Conservation (phyloP, 64 coral and sea anemone species). For the Dendronephthya gigantea region DNA sequence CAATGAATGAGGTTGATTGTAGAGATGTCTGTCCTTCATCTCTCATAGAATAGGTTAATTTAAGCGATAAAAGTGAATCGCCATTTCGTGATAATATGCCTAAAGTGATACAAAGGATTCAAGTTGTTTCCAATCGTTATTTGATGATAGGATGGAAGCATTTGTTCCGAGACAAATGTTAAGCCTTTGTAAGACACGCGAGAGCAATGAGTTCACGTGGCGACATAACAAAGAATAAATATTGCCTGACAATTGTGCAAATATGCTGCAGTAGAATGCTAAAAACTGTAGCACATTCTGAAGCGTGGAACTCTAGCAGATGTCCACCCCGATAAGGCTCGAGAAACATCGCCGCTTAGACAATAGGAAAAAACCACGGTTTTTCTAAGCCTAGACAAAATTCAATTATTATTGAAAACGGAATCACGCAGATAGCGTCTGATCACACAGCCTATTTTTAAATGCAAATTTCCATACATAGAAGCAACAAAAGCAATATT, state of each 20-base stretch:
- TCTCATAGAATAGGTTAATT: no score
- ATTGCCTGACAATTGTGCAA: background rate
- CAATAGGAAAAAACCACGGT: no score
- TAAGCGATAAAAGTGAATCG: background rate
- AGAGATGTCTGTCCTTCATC: no score
- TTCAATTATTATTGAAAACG: background rate
- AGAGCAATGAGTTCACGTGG: background rate
- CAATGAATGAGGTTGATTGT: no score
- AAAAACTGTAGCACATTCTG: background rate
- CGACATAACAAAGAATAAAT: background rate
- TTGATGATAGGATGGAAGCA: background rate
- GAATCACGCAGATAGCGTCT: background rate
- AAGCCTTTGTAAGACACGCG: background rate
- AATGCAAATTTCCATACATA: background rate
- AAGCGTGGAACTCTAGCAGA: no score
- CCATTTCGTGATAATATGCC: background rate
- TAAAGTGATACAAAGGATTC: background rate
- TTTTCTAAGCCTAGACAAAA: no score
- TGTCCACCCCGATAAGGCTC: no score
- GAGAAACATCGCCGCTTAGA: no score
- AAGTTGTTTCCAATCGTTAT: background rate
- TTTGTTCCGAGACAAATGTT: background rate
- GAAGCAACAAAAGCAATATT: background rate
- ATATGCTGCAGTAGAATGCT: background rate
- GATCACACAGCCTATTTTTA: background rate